Conservation (phyloP, 2,888 invertebrate species). For the Dioctria rufipes region DNA sequence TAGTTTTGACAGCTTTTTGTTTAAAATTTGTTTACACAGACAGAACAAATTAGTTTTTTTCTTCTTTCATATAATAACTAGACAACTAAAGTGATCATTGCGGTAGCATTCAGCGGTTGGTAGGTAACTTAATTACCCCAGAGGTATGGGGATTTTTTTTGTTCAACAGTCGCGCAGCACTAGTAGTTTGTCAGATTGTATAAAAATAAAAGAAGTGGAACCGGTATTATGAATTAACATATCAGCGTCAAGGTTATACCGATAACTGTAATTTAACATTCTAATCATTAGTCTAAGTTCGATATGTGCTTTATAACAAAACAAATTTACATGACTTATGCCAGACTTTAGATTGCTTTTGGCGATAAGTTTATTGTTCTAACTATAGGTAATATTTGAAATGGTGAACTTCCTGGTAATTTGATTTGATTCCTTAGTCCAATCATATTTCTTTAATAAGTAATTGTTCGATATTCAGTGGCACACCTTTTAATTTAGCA, state of each 20-base stretch:
- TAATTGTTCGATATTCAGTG: no score
- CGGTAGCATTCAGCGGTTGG: not conserved
- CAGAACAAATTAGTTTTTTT: no score
- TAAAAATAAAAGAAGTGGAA: constrained; percentile 2
- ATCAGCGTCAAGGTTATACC: constrained; percentile 25
- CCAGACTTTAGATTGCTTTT: not conserved
- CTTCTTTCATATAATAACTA: no score
- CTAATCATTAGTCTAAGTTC: constrained; percentile 32
- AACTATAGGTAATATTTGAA: not conserved
- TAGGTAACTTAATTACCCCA: not conserved
- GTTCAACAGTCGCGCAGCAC: not conserved
- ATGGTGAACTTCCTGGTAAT: not conserved
- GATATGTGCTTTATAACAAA: constrained; percentile 9
- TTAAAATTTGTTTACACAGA: no score
- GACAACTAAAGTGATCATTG: no score
- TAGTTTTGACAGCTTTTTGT: no score
- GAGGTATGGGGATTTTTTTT: not conserved
- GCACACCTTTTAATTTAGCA: no score
- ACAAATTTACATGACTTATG: not conserved
- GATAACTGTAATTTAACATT: constrained; percentile 44
- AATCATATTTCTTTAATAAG: no score
- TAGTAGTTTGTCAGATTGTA: not conserved
- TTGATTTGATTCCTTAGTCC: not conserved
- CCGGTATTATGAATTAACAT: constrained; percentile 27
- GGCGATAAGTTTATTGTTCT: not conserved